These are phyloP conservation scores for Strongylocentrotus purpuratus DNA, from an alignment of 35 echinoderm and acorn worm genomes.

Conservation along the genomic window DNA sequence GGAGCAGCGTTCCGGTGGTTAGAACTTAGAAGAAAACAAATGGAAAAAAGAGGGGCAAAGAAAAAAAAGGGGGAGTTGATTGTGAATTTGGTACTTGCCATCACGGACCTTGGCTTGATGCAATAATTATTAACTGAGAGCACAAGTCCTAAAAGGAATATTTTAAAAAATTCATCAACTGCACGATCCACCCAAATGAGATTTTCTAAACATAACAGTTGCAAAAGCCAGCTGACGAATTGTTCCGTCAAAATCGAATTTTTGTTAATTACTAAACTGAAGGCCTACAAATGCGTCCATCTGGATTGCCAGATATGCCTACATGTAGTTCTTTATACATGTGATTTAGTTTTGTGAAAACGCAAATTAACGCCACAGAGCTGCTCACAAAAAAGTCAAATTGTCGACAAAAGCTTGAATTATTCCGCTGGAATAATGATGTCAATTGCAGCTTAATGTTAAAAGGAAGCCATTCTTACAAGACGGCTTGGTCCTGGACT, in stretches of 20 bases:
- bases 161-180: not conserved
- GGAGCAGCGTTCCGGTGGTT: slow-evolving; percentile 16
- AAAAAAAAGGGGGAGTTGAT: not conserved
- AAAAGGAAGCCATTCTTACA: slow-evolving; percentile 17
- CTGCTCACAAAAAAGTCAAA: not conserved
- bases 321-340: not conserved
- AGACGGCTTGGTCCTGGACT: not conserved
- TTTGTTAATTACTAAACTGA: not conserved
- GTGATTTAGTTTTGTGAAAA: not conserved
- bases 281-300: not conserved
- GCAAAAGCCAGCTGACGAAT: not conserved
- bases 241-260: not conserved
- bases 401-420: not conserved
- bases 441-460: slow-evolving; percentile 11
- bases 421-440: not conserved
- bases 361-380: not conserved
- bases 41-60: not conserved
- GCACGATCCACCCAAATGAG: not conserved
- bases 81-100: not conserved
- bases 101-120: not conserved
- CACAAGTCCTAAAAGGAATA: not conserved
- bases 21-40: not conserved
- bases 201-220: no score
- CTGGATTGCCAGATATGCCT: not conserved
- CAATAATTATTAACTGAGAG: not conserved